Evolutionary conservation across 2,888 invertebrate genomes (phyloP), one percentile per base, ranked within the genome.

Genomic region (Phymatocera aterrima): DNA sequence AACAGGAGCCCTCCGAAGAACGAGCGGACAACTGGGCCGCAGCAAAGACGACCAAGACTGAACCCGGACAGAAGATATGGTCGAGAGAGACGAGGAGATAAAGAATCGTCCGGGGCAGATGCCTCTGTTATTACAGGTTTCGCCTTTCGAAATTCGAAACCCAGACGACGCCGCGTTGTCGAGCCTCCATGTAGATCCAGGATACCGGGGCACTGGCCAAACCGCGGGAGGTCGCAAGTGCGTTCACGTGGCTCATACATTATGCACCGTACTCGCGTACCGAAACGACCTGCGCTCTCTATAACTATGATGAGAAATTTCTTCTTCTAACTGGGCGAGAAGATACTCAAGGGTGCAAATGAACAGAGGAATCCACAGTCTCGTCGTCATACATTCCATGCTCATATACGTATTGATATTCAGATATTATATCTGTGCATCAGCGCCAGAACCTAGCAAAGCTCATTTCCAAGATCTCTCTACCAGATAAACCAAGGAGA

Each of bases 81-180:
- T 43, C 51, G 74, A 70, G 70, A 54, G 80, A 81, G 81, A 83
- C 77, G 82, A 82, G 80, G 81, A 80, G 81, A 81, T 80, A 78
- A 81, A 83, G 82, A 84, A 84, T 81, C 83, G 51, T 72, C 34
- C n/a, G 82, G 81, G 83, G 86, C 86, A 86, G 86, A 86, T 86
- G 85, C 83, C 85, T 84, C 82, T 87, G 86, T 86, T 87, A 86
- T 87, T 87, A 84, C 86, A 85, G 86, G 86, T 85, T 86, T 87
- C 85, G 84, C 80, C 84, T 87, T 87, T 85, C 86, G 87, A 85
- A 86, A 87, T 82, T 79, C 82, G 81, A 87, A 84, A 86, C 87
- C 85, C 21, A 51, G 72, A n/a, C 51, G 48, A 18, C 28, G 48
- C 34, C 72, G 31, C 72, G 48, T 24, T 15, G 10, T 31, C 51